These are phyloP conservation scores for Lampris incognitus DNA, from an alignment of 2,113 vertebrate species.

Conservation along the genomic window DNA sequence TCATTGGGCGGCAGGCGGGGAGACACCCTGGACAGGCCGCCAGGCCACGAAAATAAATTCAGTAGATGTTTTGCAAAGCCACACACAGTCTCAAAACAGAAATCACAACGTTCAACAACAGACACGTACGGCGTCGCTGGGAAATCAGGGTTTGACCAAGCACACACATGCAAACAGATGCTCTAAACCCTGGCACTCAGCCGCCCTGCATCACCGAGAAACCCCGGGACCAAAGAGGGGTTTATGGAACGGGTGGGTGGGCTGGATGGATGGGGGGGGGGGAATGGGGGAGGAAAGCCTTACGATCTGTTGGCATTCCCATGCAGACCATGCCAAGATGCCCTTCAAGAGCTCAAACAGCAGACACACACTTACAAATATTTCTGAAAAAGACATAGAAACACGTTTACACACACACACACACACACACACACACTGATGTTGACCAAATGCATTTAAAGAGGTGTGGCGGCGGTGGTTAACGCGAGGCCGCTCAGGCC, in stretches of 20 bases:
- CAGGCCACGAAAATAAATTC: not conserved
- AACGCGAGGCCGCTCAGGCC: too few species aligned
- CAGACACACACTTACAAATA: conserved; percentile 44
- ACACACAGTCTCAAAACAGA: conserved; percentile 34
- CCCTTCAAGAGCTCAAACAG: conserved; percentile 49
- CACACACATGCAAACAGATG: conserved; percentile 55
- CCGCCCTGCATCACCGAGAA: conserved; percentile 35
- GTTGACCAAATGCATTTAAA: too few species aligned
- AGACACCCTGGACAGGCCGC: too few species aligned
- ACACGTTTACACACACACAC: conserved; percentile 43
- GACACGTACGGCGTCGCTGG: conserved; percentile 56
- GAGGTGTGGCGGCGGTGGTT: too few species aligned
- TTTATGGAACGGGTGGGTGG: conserved; percentile 34
- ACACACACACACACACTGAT: conserved; percentile 18
- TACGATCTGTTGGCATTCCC: conserved; percentile 61
- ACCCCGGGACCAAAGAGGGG: conserved; percentile 40
- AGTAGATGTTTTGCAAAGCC: conserved; percentile 51
- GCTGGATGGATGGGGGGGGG: conserved; percentile 28
- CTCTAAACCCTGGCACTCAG: conserved; percentile 16
- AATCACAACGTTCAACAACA: conserved; percentile 40
- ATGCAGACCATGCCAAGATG: conserved; percentile 43
- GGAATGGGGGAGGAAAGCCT: conserved; percentile 54
- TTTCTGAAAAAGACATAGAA: not conserved
- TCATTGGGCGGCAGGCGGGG: too few species aligned
- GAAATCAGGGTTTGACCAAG: conserved; percentile 64